Evolutionary conservation across 2,888 invertebrate species (phyloP).

Genomic region (Quadriops clusia): DNA sequence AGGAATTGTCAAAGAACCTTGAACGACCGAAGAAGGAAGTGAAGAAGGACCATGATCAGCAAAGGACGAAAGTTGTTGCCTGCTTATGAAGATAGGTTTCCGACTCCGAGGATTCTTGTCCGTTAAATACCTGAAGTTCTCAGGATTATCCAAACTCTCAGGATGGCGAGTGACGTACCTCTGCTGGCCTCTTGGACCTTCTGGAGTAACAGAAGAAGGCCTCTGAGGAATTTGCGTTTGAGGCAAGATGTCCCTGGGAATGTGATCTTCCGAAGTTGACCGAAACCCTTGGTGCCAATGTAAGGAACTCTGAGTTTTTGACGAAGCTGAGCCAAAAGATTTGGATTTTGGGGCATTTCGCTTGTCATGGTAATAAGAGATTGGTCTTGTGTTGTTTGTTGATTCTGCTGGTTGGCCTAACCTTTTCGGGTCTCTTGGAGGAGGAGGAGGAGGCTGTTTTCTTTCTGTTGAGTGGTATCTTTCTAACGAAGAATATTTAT

Average conservation of each 20-base stretch:
- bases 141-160: constrained; percentile 19
- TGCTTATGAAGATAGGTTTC: constrained; percentile 59
- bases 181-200: constrained; percentile 23
- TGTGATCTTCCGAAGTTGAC: constrained; percentile 34
- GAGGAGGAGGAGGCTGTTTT: constrained; percentile 57
- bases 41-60: too few species aligned
- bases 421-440: constrained; percentile 64
- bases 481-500: too few species aligned
- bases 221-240: constrained; percentile 25
- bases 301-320: constrained; percentile 23
- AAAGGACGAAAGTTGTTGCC: too few species aligned
- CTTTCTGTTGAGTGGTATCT: too few species aligned
- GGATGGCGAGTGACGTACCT: constrained; percentile 17
- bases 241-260: constrained; percentile 22
- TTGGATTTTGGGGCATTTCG: constrained; percentile 5
- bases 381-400: constrained; percentile 39
- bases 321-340: constrained; percentile 34
- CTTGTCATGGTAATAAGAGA: constrained; percentile 34
- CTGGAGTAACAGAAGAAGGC: constrained; percentile 34
- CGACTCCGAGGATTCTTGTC: constrained; percentile 62
- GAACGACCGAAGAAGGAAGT: too few species aligned
- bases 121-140: constrained; percentile 50
- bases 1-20: too few species aligned
- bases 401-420: constrained; percentile 33
- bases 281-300: constrained; percentile 26